Base-by-base conservation (phyloP, 35 echinoderm and acorn worm species). In the Diadema setosum region DNA sequence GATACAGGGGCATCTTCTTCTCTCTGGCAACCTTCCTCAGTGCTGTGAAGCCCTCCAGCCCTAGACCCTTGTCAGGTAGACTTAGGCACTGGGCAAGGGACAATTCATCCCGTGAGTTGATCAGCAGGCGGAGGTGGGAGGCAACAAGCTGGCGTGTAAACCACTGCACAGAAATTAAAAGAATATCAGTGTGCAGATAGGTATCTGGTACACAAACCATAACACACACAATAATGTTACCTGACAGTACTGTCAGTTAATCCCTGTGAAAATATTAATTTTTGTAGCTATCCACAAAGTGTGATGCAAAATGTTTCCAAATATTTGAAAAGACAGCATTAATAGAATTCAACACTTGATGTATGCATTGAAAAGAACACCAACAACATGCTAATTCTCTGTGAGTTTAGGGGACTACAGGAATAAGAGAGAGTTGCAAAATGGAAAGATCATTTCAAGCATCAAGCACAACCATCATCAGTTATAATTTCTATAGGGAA, bases 1-100 rank as follows among this genome's bases (percentile, higher is more conserved):
- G 90, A 81, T 84, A 99, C 96, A 99, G 92, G 33, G 96, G 90
- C 96, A 99, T 99, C 33, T 99, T 92, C 78, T 99, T 99, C 14
- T 69, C 27, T 33, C 52, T 81, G 31, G 96, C 96, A 17, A 75
- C 45, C 56, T 91, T 87, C 75, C 91, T 92, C 25, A 99, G 81
- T 25, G 96, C 96, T 5, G 92, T 94, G 50, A 99, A 99, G 25
- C 93, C 96, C 20, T 92, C 67, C 34, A 95, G 89, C 9, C 89
- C 82, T 3, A 99, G 48, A 0, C 86, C 96, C 17, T 88, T 83
- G 29, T 88, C 89, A 20, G 96, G 90, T 17, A 91, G 74, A 76
- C 93, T 94, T 2, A 99, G 58, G 39, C 96, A 99, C 42, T 88
- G 88, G 7, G 92, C 93, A 21, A 99, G 69, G 39, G 92, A 87